Percentiles rank a stretch among this genome's conserved stretches.
Evolutionary conservation across 2,888 invertebrate genomes (phyloP).

Genomic region (Sinotaia quadrata): DNA sequence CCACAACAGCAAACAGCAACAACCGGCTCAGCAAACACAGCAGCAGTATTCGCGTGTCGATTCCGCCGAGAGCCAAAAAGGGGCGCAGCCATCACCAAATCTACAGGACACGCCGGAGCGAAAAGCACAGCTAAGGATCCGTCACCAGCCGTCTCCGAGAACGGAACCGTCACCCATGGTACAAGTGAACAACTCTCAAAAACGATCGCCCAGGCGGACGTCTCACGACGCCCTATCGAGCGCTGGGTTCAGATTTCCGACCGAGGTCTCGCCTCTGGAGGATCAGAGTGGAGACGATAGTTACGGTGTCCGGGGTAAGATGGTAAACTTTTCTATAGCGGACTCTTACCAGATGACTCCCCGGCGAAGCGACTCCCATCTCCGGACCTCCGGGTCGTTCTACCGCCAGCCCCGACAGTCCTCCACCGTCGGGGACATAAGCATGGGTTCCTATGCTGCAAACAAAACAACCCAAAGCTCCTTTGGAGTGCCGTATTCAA

Average conservation of each 20-base stretch:
- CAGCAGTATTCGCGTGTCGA: not conserved
- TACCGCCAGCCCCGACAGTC: slow-evolving; percentile 8
- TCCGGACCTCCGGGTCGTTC: not conserved
- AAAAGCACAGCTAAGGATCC: not conserved
- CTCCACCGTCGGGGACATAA: not conserved
- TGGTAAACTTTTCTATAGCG: slow-evolving; percentile 24
- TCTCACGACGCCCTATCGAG: not conserved
- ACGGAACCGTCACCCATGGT: not conserved
- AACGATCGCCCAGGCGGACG: not conserved
- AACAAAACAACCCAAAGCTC: slow-evolving; percentile 16
- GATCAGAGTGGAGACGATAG: slow-evolving; percentile 22
- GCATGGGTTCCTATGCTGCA: not conserved
- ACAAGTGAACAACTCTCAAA: not conserved
- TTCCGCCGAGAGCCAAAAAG: not conserved
- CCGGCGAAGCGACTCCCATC: slow-evolving; percentile 2
- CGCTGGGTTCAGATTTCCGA: slow-evolving; percentile 7
- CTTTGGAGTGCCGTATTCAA: slow-evolving; percentile 45
- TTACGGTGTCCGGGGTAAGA: slow-evolving; percentile 24
- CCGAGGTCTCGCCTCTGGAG: slow-evolving; percentile 24
- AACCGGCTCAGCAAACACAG: slow-evolving; percentile 9
- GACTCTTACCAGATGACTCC: slow-evolving; percentile 24
- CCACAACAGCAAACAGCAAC: slow-evolving; percentile 1
- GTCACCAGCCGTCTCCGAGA: not conserved
- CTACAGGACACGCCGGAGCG: slow-evolving; percentile 8
- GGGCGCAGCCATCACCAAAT: not conserved